These are phyloP conservation scores for Oryzias woworae DNA, from an alignment of 2,113 vertebrate genomes.

Conservation along the genomic window DNA sequence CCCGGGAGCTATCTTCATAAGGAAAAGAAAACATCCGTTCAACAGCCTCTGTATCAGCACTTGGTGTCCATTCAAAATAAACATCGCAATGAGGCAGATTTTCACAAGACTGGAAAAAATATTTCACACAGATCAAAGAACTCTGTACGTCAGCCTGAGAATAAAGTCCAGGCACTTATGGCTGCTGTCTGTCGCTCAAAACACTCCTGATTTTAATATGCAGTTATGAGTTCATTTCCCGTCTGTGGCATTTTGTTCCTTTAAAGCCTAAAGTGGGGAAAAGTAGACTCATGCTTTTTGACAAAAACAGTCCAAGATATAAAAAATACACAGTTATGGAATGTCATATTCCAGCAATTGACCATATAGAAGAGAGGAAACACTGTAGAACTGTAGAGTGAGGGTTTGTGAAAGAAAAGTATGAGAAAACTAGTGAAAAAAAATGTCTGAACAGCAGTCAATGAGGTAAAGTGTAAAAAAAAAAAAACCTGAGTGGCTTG, in stretches of 20 bases:
- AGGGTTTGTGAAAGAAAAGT: conserved; percentile 12
- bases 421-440: conserved; percentile 8
- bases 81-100: conserved; percentile 43
- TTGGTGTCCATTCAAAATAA: conserved; percentile 61
- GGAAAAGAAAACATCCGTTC: conserved; percentile 60
- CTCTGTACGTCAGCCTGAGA: conserved; percentile 23
- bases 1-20: conserved; percentile 44
- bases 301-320: conserved; percentile 9
- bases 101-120: conserved; percentile 31
- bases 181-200: conserved; percentile 40
- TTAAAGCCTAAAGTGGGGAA: conserved; percentile 35
- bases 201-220: conserved; percentile 46
- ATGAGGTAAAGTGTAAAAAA: conserved; percentile 1
- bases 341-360: conserved; percentile 24
- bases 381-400: conserved; percentile 8
- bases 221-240: conserved; percentile 76
- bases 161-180: conserved; percentile 24
- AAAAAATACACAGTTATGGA: conserved; percentile 22
- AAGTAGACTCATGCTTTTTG: conserved; percentile 42
- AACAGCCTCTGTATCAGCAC: conserved; percentile 43
- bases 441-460: conserved; percentile 7
- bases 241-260: conserved; percentile 63
- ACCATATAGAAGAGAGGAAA: conserved; percentile 15
- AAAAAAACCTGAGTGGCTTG: neutral
- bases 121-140: conserved; percentile 40